Percentiles rank a stretch among this genome's conserved stretches.
These are phyloP conservation scores for Riptortus pedestris DNA, from an alignment of 1,140 invertebrate species.

Conservation along the genomic window DNA sequence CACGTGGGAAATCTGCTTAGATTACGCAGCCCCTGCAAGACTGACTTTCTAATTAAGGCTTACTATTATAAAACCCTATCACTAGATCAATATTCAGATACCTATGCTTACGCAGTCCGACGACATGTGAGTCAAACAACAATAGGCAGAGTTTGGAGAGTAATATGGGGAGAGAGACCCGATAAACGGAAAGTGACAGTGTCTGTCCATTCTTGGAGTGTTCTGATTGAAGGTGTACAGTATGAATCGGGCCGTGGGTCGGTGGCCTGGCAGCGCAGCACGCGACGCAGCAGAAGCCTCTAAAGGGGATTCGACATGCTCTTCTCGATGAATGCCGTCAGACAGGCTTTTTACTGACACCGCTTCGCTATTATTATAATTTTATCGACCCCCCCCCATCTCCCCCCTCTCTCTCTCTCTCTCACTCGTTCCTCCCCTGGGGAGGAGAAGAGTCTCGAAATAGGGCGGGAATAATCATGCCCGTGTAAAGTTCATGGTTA, in stretches of 20 bases:
- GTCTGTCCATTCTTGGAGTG: not conserved
- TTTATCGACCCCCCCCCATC: too few relatives aligned
- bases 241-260: not conserved
- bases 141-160: not conserved
- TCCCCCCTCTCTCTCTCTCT: not conserved
- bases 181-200: too few relatives aligned
- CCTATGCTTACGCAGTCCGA: too few relatives aligned
- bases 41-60: too few relatives aligned
- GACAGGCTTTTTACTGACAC: not conserved
- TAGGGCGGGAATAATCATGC: not conserved
- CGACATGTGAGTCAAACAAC: not conserved
- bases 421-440: not conserved
- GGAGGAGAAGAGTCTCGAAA: not conserved
- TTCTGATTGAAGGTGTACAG: not conserved
- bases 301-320: not conserved
- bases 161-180: not conserved
- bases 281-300: not conserved
- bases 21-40: too few relatives aligned
- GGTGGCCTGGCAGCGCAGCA: not conserved
- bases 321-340: not conserved
- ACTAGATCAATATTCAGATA: too few relatives aligned
- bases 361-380: too few relatives aligned
- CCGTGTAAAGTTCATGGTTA: slow-evolving; percentile 10
- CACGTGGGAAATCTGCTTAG: too few relatives aligned
- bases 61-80: too few relatives aligned